Evolutionary conservation across 1,140 invertebrate species (phyloP).

Genomic region (Zophobas morio): DNA sequence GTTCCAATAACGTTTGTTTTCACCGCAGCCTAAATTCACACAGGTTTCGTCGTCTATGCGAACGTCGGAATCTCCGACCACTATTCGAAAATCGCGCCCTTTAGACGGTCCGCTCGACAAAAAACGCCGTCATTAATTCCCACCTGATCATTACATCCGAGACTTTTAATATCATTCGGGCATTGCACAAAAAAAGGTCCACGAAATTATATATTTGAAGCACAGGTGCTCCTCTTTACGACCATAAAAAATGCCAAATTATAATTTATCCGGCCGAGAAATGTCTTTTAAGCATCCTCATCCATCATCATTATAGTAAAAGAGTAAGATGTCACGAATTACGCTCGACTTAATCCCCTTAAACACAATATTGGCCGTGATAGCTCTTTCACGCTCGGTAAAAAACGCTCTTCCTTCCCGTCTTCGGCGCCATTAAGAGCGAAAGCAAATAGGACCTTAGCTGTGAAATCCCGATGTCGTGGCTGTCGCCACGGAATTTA

Average conservation of each 20-base stretch:
- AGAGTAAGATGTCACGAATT: conserved; percentile 50
- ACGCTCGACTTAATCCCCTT: conserved; percentile 25
- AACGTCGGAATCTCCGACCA: background rate
- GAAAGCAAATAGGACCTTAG: conserved; percentile 17
- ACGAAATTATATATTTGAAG: conserved; percentile 48
- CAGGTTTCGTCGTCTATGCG: background rate
- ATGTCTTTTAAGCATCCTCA: conserved; percentile 51
- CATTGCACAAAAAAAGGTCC: conserved; percentile 50
- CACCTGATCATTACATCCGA: conserved; percentile 46
- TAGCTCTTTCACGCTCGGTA: conserved; percentile 15
- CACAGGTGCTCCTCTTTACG: conserved; percentile 48
- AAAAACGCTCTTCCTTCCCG: background rate
- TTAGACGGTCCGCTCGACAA: no score
- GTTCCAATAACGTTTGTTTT: conserved; percentile 57
- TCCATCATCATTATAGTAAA: conserved; percentile 51
- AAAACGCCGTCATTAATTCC: conserved; percentile 38
- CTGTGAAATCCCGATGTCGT: no score
- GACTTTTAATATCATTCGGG: conserved; percentile 49
- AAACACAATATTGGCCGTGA: conserved; percentile 16
- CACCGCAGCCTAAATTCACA: conserved; percentile 51
- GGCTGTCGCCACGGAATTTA: conserved; percentile 8
- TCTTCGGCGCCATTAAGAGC: conserved; percentile 1
- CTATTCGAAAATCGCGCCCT: background rate
- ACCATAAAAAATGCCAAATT: conserved; percentile 51
- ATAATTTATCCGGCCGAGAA: conserved; percentile 51